Percentiles rank a stretch among this genome's conserved stretches.
These are phyloP conservation scores for Xiphorhynchus elegans DNA, from an alignment of 2,113 vertebrate genomes.

Conservation along the genomic window DNA sequence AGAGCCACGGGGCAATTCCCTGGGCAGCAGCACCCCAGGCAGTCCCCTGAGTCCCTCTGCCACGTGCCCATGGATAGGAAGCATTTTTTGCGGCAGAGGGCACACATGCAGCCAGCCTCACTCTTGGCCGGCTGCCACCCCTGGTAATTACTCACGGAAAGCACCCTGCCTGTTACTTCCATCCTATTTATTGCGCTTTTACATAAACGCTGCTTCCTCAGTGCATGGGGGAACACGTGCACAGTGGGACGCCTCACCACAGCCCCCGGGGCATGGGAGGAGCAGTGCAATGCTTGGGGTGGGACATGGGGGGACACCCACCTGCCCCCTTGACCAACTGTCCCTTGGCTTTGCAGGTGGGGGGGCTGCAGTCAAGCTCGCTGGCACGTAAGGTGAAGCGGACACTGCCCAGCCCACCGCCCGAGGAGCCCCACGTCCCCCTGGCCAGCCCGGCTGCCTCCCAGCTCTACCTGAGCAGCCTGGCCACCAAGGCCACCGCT, in stretches of 20 bases:
- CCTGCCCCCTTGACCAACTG: not conserved
- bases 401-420: constrained; percentile 95
- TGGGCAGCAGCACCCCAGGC: not conserved
- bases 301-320: not conserved
- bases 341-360: constrained; percentile 78
- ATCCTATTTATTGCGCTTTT: constrained; percentile 56
- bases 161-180: constrained; percentile 59
- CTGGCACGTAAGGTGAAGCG: constrained; percentile 97
- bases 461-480: constrained; percentile 90
- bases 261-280: fast-evolving
- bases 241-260: fast-evolving
- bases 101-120: not conserved
- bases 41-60: not conserved
- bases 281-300: not conserved
- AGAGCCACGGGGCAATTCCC: not conserved
- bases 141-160: constrained; percentile 35
- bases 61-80: not conserved
- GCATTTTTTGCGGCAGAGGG: not conserved
- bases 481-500: constrained; percentile 82
- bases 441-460: constrained; percentile 87
- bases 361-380: constrained; percentile 88
- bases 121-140: not conserved
- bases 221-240: not conserved
- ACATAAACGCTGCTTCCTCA: not conserved
- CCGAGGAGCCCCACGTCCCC: constrained; percentile 89